Percentiles rank a stretch among this genome's conserved stretches.
Evolutionary conservation across 2,888 invertebrate genomes (phyloP).

Genomic region (Aleiodes testaceus): DNA sequence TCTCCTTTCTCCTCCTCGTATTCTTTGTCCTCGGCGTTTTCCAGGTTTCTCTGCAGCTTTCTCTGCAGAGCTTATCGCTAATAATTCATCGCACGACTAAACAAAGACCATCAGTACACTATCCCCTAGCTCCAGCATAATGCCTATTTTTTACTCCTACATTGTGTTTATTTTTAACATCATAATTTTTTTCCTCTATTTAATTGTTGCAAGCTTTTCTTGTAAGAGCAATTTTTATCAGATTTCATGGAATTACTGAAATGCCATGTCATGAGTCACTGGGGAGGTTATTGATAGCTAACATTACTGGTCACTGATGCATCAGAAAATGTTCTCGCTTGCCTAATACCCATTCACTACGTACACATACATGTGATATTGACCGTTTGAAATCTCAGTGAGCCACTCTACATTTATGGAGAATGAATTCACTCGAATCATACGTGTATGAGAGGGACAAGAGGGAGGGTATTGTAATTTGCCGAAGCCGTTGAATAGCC

Average conservation of each 20-base stretch:
- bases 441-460: conserved; percentile 44
- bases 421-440: conserved; percentile 14
- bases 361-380: conserved; percentile 27
- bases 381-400: conserved; percentile 39
- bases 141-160: neutral
- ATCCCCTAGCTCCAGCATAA: conserved; percentile 9
- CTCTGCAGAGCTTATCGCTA: conserved; percentile 60
- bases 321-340: too few relatives aligned
- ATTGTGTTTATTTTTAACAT: neutral
- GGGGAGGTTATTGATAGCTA: too few relatives aligned
- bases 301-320: too few relatives aligned
- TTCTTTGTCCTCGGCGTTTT: conserved; percentile 63
- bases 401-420: conserved; percentile 1
- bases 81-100: conserved; percentile 61
- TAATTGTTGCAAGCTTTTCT: too few relatives aligned
- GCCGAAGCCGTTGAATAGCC: conserved; percentile 65
- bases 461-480: conserved; percentile 59
- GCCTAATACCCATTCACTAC: too few relatives aligned
- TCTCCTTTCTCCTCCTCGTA: conserved; percentile 45
- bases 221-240: too few relatives aligned
- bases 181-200: too few relatives aligned
- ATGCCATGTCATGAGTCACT: too few relatives aligned
- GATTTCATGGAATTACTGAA: too few relatives aligned
- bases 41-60: conserved; percentile 56
- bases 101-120: conserved; percentile 51